phyloP scores from a whole-genome alignment of 2,888 invertebrate genomes.

The Trachelus stipa region DNA sequence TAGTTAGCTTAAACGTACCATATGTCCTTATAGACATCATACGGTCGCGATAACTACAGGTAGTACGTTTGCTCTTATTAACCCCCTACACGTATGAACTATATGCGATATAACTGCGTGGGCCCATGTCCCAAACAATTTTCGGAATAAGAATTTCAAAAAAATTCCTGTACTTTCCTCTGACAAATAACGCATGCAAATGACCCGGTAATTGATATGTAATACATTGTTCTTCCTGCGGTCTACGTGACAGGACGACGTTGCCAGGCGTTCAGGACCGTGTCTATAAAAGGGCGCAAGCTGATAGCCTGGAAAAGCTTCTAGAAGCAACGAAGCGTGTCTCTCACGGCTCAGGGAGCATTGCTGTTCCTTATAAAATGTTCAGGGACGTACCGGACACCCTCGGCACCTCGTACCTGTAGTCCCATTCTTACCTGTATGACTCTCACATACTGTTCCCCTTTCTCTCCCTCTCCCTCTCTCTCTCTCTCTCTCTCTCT shows the following conservation, averaged over 20 bases:
- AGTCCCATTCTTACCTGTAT: background rate
- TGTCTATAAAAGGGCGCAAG: constrained; percentile 33
- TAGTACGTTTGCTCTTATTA: background rate
- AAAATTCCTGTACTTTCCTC: background rate
- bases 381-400: constrained; percentile 13
- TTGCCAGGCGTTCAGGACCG: constrained; percentile 12
- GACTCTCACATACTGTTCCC: too few relatives aligned
- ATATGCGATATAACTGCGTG: too few relatives aligned
- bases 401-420: background rate
- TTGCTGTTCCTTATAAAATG: constrained; percentile 33
- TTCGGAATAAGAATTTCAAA: background rate
- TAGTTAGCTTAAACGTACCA: background rate
- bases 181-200: too few relatives aligned
- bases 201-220: background rate
- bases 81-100: too few relatives aligned
- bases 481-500: background rate
- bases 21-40: background rate
- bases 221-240: background rate
- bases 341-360: constrained; percentile 38
- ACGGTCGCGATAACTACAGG: background rate
- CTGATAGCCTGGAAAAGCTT: constrained; percentile 43
- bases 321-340: constrained; percentile 39
- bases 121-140: background rate
- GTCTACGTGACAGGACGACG: background rate
- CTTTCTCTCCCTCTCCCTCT: background rate